These are phyloP conservation scores for Oenanthe melanoleuca DNA, from an alignment of 2,113 vertebrate species.

Conservation along the genomic window DNA sequence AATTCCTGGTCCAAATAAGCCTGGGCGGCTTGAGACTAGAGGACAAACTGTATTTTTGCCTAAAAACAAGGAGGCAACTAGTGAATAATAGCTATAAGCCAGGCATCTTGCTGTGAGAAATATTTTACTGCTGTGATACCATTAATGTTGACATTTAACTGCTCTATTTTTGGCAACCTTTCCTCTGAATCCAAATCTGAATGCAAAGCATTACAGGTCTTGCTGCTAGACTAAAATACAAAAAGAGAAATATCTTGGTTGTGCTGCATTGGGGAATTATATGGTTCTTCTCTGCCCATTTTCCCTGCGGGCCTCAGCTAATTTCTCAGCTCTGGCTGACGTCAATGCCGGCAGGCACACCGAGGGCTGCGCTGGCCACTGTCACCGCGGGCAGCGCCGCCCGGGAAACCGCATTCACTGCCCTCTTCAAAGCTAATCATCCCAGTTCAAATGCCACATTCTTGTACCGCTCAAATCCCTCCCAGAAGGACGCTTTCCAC, in stretches of 20 bases:
- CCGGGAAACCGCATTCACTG: background rate
- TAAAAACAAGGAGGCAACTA: background rate
- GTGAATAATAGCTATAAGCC: conserved; percentile 19
- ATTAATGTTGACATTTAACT: conserved; percentile 72
- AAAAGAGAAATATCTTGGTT: conserved; percentile 53
- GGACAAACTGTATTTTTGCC: background rate
- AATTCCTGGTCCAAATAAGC: background rate
- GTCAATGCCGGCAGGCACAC: conserved; percentile 50
- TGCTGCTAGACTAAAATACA: conserved; percentile 54
- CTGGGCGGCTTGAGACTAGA: background rate
- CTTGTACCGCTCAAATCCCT: background rate
- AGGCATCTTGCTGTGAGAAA: conserved; percentile 16
- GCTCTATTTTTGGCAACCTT: conserved; percentile 72
- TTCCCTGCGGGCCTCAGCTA: conserved; percentile 63
- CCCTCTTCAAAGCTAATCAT: conserved; percentile 28
- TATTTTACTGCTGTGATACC: conserved; percentile 50
- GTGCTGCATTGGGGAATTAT: conserved; percentile 58
- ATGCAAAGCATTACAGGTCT: conserved; percentile 60
- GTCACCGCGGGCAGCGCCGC: background rate
- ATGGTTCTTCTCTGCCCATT: conserved; percentile 55
- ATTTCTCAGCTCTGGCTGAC: conserved; percentile 67
- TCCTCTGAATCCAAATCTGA: conserved; percentile 61
- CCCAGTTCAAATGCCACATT: background rate
- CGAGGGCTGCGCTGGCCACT: conserved; percentile 28
- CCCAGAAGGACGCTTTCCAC: background rate